A percentile compares a stretch with the other conserved stretches of the same genome.
phyloP scores from a whole-genome alignment of 2,797 vertebrate genomes.

The Xenops minutus region DNA sequence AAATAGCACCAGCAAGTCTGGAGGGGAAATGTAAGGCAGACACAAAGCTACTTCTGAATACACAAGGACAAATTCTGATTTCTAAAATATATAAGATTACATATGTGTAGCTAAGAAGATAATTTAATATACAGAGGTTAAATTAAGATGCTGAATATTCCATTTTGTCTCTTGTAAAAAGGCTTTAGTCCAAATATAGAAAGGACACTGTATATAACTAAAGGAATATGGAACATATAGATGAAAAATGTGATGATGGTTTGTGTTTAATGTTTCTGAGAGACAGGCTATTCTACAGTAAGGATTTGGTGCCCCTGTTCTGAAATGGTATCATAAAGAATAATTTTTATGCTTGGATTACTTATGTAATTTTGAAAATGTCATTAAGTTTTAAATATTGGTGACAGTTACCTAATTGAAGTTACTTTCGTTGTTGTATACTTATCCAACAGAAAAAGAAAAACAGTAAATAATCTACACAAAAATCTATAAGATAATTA shows the following conservation, averaged over 20 bases:
- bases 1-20: background rate
- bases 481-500: conserved; percentile 57
- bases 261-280: conserved; percentile 7
- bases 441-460: conserved; percentile 10
- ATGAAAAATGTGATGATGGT: background rate
- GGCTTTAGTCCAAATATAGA: background rate
- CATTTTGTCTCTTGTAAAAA: background rate
- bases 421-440: conserved; percentile 16
- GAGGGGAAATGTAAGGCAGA: background rate
- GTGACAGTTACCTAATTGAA: background rate
- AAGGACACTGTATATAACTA: background rate
- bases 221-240: background rate
- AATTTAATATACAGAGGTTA: background rate
- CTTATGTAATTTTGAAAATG: background rate
- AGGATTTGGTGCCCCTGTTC: background rate
- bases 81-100: background rate
- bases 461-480: conserved; percentile 25
- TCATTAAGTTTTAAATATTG: conserved; percentile 20
- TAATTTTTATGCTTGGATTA: conserved; percentile 23
- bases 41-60: background rate
- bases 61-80: background rate
- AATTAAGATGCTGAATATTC: background rate
- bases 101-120: background rate
- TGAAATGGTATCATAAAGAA: conserved; percentile 3
- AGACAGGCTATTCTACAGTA: background rate